phyloP scores from a whole-genome alignment of 2,113 vertebrate genomes.

The Chlamydotis undulata region DNA sequence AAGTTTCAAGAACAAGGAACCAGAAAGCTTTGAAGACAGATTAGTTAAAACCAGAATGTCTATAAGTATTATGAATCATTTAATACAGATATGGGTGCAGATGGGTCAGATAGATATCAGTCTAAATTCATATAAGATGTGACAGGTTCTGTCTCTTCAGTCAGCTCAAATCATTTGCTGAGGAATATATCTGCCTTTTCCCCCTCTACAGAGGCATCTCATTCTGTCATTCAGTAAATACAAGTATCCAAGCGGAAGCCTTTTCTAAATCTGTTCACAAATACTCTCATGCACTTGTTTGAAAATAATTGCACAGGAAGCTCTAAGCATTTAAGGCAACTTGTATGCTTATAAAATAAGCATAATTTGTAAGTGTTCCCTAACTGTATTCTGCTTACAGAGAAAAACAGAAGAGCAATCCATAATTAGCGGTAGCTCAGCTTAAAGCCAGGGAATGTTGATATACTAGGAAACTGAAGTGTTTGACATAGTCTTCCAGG shows the following conservation, averaged over 20 bases:
- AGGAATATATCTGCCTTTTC: not conserved
- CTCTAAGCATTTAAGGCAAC: not conserved
- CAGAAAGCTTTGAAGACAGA: conserved; percentile 45
- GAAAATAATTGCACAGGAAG: not conserved
- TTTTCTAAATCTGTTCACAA: conserved; percentile 26
- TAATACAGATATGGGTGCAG: conserved; percentile 21
- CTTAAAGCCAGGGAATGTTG: conserved; percentile 17
- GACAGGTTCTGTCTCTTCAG: conserved; percentile 45
- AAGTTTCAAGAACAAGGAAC: conserved; percentile 29
- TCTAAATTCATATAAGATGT: conserved; percentile 42
- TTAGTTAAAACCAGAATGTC: conserved; percentile 40
- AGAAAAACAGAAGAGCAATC: not conserved
- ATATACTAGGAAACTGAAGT: conserved; percentile 28
- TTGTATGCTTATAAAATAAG: not conserved
- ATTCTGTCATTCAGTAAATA: conserved; percentile 52
- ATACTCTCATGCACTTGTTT: not conserved
- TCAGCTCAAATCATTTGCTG: conserved; percentile 56
- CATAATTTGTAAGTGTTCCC: not conserved
- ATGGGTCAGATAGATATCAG: conserved; percentile 36
- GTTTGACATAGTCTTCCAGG: conserved; percentile 15
- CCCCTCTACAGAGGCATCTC: not conserved
- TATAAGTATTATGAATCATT: conserved; percentile 9
- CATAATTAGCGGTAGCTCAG: conserved; percentile 45
- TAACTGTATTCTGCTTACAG: conserved; percentile 18
- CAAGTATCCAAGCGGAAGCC: not conserved